A percentile compares a stretch with the other conserved stretches of the same genome.
Conservation (phyloP, 2,797 vertebrate species). For the Platyrinchus mystaceus region DNA sequence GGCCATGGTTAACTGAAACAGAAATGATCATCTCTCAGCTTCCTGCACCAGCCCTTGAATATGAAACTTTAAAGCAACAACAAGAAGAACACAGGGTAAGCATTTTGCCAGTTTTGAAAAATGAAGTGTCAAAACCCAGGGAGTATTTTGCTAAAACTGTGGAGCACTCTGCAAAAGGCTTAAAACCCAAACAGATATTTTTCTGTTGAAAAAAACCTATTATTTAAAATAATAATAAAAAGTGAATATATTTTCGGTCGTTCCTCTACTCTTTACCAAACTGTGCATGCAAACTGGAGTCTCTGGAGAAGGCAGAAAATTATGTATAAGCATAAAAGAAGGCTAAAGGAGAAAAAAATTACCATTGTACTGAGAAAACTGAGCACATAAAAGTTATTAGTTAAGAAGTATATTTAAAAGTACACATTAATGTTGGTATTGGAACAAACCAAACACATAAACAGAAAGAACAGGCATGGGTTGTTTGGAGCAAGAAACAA, state of each 20-base stretch:
- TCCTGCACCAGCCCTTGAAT: slow-evolving; percentile 89
- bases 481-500: background rate
- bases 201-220: background rate
- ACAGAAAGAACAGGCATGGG: background rate
- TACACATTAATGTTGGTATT: background rate
- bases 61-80: slow-evolving; percentile 90
- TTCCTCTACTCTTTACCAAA: background rate
- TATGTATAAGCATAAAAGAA: background rate
- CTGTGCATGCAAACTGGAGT: background rate
- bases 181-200: background rate
- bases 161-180: background rate
- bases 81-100: slow-evolving; percentile 97
- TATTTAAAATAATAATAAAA: background rate
- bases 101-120: background rate
- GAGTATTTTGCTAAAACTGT: background rate
- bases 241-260: background rate
- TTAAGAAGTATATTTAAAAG: background rate
- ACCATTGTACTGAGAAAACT: background rate
- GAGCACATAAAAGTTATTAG: background rate
- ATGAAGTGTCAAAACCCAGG: background rate
- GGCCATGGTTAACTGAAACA: slow-evolving; percentile 94
- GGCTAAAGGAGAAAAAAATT: background rate
- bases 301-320: background rate
- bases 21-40: slow-evolving; percentile 85
- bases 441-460: background rate